Conservation (phyloP, 2,113 vertebrate genomes). For the Pheucticus melanocephalus region DNA sequence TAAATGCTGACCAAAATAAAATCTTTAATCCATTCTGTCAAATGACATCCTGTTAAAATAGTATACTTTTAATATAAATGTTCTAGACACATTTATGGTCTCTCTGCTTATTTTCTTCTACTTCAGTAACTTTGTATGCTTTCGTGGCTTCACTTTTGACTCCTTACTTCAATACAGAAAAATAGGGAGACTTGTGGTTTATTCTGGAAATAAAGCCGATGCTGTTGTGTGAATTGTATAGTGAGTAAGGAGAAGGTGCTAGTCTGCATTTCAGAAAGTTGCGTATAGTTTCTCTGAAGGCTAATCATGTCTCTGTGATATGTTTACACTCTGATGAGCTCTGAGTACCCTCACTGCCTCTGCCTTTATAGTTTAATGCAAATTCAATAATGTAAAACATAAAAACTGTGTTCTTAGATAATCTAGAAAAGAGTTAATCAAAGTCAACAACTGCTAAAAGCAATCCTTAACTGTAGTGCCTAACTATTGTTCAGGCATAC, state of each 20-base stretch:
- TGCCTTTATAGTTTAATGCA: background rate
- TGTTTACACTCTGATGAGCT: background rate
- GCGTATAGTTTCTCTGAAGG: background rate
- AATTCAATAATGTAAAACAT: slow-evolving; percentile 7
- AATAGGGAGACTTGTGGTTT: background rate
- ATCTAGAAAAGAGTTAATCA: slow-evolving; percentile 66
- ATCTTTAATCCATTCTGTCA: background rate
- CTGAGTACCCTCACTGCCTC: background rate
- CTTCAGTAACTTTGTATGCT: background rate
- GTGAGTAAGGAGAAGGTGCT: background rate
- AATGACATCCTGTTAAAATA: background rate
- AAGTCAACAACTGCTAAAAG: slow-evolving; percentile 55
- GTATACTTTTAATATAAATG: background rate
- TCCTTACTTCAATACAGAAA: background rate
- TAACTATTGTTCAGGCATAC: slow-evolving; percentile 67
- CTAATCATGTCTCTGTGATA: background rate
- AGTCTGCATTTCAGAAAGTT: background rate
- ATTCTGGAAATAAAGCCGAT: background rate
- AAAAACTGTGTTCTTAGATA: slow-evolving; percentile 16
- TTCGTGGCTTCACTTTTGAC: background rate
- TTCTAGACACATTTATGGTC: background rate
- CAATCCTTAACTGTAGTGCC: slow-evolving; percentile 49
- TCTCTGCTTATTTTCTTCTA: background rate
- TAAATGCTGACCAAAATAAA: background rate
- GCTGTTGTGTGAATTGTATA: background rate